phyloP scores from a whole-genome alignment of 2,113 vertebrate genomes.

The Phyllostomus hastatus region DNA sequence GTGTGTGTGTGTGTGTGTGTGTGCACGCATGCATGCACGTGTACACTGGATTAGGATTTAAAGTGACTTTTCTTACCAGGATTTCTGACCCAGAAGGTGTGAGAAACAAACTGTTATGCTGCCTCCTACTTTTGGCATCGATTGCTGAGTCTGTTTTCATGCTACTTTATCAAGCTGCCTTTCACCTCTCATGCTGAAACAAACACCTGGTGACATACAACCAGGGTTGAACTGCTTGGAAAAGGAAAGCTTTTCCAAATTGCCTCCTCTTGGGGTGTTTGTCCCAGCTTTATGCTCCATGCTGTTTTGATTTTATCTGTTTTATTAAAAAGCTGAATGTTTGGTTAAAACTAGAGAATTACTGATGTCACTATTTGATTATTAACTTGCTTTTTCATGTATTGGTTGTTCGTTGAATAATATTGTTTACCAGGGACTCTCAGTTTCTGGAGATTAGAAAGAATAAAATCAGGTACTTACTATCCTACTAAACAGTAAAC shows the following conservation, averaged over 20 bases:
- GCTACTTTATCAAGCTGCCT: neutral
- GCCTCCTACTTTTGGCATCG: neutral
- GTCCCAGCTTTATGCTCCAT: neutral
- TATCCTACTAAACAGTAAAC: neutral
- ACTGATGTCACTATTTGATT: neutral
- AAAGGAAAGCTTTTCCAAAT: neutral
- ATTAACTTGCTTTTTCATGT: neutral
- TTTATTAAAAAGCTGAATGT: neutral
- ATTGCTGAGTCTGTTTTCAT: neutral
- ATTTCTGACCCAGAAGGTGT: neutral
- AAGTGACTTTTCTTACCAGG: neutral
- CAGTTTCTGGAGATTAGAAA: neutral
- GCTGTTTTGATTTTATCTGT: neutral
- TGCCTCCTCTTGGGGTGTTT: neutral
- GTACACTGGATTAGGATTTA: neutral
- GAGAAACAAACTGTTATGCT: neutral
- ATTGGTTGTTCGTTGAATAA: neutral
- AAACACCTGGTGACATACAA: neutral
- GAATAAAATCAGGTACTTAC: neutral
- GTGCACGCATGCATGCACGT: neutral
- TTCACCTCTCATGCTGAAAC: neutral
- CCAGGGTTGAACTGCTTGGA: neutral
- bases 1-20: neutral
- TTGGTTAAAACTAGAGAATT: conserved; percentile 6
- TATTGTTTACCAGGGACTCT: neutral